Conservation (phyloP, 2,888 invertebrate species). For the Oasisia sp. region DNA sequence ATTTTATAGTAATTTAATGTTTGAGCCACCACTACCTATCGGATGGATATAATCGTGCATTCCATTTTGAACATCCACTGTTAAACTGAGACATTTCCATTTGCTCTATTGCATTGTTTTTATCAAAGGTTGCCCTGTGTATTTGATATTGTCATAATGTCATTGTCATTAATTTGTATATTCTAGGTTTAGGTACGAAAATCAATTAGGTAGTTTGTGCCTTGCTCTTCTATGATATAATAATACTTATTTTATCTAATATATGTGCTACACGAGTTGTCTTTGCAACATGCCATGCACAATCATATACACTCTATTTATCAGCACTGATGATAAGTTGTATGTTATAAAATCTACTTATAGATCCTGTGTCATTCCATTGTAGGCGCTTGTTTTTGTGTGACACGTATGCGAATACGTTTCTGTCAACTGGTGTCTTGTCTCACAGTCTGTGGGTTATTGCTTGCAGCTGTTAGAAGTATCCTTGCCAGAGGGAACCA, state of each 20-base stretch:
- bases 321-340: not conserved
- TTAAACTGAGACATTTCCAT: too few species aligned
- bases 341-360: not conserved
- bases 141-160: too few species aligned
- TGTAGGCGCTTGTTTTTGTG: not conserved
- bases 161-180: too few species aligned
- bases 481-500: not conserved
- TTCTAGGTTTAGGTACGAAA: too few species aligned
- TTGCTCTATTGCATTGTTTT: too few species aligned
- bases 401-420: not conserved
- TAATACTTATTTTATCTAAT: too few species aligned
- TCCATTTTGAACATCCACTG: not conserved
- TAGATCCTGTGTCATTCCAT: not conserved
- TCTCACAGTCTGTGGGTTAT: not conserved
- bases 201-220: too few species aligned
- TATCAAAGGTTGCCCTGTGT: too few species aligned
- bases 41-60: too few species aligned
- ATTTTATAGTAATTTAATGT: not conserved
- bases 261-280: not conserved
- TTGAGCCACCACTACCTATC: not conserved
- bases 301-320: not conserved
- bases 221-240: too few species aligned
- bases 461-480: not conserved
- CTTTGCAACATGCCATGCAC: not conserved
- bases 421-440: not conserved